Percentiles rank a stretch among this genome's conserved stretches.
Evolutionary conservation across 2,113 vertebrate genomes (phyloP).

Genomic region (Hassar affinis): DNA sequence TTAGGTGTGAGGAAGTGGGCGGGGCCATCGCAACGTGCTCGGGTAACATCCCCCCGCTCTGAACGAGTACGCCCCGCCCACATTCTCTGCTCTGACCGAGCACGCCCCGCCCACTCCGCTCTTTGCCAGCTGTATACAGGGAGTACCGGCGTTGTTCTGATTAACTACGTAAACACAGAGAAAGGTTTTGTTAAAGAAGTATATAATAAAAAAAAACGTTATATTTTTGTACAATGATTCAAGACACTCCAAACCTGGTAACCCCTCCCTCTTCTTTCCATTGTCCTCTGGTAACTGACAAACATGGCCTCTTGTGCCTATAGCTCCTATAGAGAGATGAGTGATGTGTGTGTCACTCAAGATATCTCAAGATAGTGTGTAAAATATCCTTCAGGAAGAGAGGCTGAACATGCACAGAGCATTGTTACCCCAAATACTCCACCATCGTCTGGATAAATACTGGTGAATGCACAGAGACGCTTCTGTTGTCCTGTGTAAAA

Average conservation of each 20-base stretch:
- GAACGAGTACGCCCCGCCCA: not conserved
- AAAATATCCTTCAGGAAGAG: not conserved
- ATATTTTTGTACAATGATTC: not conserved
- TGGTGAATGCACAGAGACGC: not conserved
- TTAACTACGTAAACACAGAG: not conserved
- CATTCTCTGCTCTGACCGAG: accelerated
- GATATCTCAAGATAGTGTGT: slow-evolving; percentile 1
- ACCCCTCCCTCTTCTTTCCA: not conserved
- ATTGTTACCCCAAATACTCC: not conserved
- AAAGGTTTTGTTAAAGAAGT: not conserved
- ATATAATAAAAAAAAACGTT: not conserved
- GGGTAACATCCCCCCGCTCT: not conserved
- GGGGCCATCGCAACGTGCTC: not conserved
- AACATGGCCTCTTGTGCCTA: slow-evolving; percentile 14
- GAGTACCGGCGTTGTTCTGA: not conserved
- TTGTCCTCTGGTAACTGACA: not conserved
- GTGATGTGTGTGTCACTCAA: not conserved
- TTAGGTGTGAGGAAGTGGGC: not conserved
- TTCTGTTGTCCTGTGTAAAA: not conserved
- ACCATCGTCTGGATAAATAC: not conserved
- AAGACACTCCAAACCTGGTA: slow-evolving; percentile 1
- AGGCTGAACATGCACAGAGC: not conserved
- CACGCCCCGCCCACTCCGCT: not conserved
- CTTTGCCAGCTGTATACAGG: too few relatives aligned
- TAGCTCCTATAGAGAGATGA: not conserved